These are phyloP conservation scores for Taeniopygia guttata DNA, from an alignment of 2,797 vertebrate genomes.

Conservation along the genomic window DNA sequence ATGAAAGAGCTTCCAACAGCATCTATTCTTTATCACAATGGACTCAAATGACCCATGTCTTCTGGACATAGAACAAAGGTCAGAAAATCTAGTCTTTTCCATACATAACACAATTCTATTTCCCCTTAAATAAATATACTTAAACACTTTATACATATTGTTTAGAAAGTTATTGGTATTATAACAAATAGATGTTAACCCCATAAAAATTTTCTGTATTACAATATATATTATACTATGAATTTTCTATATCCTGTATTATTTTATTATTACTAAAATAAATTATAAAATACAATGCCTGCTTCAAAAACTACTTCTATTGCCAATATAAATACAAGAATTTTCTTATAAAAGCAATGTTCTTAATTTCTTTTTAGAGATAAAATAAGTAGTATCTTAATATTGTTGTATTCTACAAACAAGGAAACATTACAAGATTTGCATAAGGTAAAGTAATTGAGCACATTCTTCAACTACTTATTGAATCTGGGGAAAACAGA, in stretches of 20 bases:
- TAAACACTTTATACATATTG: neutral
- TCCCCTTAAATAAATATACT: neutral
- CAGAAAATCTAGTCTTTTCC: neutral
- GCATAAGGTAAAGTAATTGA: neutral
- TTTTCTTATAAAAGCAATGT: neutral
- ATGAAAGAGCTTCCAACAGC: neutral
- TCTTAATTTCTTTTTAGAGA: neutral
- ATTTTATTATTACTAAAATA: neutral
- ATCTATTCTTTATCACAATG: neutral
- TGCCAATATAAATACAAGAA: neutral
- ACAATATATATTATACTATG: neutral
- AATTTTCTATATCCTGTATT: neutral
- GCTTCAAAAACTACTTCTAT: neutral
- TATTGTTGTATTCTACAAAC: neutral
- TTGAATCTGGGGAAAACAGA: neutral
- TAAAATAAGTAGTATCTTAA: neutral
- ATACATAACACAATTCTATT: neutral
- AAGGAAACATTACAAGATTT: neutral
- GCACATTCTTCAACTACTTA: neutral
- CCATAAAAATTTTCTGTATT: neutral
- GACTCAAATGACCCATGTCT: neutral
- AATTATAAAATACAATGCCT: neutral
- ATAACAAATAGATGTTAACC: neutral
- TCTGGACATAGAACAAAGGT: neutral
- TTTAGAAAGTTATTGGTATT: neutral